Percentiles rank a stretch among this genome's conserved stretches.
phyloP scores from a whole-genome alignment of 2,113 vertebrate species.

The Hiodon alosoides region DNA sequence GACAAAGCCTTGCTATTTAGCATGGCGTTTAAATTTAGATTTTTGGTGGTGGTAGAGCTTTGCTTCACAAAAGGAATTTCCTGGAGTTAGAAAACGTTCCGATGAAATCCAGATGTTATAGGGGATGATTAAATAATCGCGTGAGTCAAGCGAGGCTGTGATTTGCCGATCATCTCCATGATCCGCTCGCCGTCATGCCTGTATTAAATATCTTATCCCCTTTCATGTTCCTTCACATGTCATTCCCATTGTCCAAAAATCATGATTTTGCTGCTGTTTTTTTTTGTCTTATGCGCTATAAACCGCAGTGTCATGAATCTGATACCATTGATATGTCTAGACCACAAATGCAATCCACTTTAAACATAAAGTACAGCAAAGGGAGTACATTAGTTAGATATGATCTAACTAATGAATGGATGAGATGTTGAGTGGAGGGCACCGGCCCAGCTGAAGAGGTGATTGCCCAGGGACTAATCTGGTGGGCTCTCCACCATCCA shows the following conservation, averaged over 20 bases:
- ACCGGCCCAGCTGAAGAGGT: neutral
- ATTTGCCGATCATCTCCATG: neutral
- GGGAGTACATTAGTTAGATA: neutral
- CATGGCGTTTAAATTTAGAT: no score
- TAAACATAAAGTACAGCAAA: neutral
- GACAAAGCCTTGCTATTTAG: no score
- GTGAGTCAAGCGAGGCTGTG: neutral
- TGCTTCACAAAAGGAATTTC: neutral
- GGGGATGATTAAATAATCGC: constrained; percentile 8
- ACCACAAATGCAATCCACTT: neutral
- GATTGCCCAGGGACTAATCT: neutral
- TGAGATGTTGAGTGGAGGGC: neutral
- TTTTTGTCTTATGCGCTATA: neutral
- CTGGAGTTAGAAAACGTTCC: neutral
- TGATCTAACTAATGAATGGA: constrained; percentile 4
- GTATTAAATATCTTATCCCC: neutral
- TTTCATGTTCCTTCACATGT: constrained; percentile 8
- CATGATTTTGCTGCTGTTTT: neutral
- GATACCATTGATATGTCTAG: neutral
- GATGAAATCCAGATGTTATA: constrained; percentile 13
- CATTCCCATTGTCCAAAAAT: constrained; percentile 5
- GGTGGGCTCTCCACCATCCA: neutral
- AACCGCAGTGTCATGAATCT: neutral
- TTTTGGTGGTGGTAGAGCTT: no score
- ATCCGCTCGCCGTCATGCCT: neutral